Percentiles rank a stretch among this genome's conserved stretches.
phyloP scores from a whole-genome alignment of 1,140 invertebrate genomes.

The Muscidifurax raptorellus region DNA sequence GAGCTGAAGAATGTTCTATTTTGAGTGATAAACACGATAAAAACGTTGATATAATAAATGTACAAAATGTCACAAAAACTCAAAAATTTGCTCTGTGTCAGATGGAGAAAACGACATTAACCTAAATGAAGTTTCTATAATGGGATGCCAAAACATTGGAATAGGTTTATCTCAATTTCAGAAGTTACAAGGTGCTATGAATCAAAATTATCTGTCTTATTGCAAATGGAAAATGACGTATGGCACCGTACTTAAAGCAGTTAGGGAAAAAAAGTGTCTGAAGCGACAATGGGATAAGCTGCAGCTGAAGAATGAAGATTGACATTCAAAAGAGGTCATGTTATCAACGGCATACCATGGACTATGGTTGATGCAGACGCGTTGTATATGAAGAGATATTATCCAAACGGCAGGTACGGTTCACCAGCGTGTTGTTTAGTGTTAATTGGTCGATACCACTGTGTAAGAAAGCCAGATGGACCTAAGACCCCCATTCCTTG shows the following conservation, averaged over 20 bases:
- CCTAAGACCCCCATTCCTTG: no score
- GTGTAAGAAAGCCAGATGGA: no score
- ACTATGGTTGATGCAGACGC: not conserved
- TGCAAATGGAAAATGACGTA: no score
- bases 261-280: not conserved
- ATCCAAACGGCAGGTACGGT: not conserved
- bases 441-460: not conserved
- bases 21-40: no score
- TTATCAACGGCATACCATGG: not conserved
- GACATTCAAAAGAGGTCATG: not conserved
- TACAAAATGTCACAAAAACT: not conserved
- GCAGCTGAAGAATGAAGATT: not conserved
- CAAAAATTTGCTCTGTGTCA: not conserved
- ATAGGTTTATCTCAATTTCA: not conserved
- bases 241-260: not conserved
- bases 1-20: no score
- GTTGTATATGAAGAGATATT: conserved; percentile 11
- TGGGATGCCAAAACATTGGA: not conserved
- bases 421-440: not conserved
- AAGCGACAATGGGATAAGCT: not conserved
- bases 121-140: not conserved
- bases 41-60: no score
- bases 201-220: not conserved
- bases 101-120: not conserved
- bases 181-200: not conserved